Evolutionary conservation across 1,140 invertebrate genomes (phyloP), one percentile per base, ranked within the genome.

Genomic region (Drosophila kurseongensis): DNA sequence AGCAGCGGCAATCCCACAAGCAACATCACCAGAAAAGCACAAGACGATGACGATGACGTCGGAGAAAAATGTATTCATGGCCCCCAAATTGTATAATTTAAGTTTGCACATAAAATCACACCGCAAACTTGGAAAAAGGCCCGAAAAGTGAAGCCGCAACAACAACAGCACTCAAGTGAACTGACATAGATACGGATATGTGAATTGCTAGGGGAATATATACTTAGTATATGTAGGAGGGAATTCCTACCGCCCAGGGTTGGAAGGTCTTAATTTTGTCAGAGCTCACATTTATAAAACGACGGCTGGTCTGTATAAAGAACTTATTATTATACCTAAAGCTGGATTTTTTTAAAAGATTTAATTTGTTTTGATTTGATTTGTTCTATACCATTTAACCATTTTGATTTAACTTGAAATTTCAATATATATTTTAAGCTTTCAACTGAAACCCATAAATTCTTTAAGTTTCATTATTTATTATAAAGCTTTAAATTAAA

Each of bases 81-180:
- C 65, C 38, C 67, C 85, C 68, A 71, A 89, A 80, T 89, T 89
- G 80, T 89, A 89, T 89, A 89, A 89, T 89, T 89, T 89, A 89
- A 89, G 84, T 89, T 88, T 89, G 69, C 77, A 89, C 84, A 89
- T 89, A 89, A 89, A 89, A 89, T 89, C 84, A 89, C 80, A 88
- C 84, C 84, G 74, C 80, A 89, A 89, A 89, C 69, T 69, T 84
- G 71, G 59, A 50, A 71, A 75, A 57, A 54, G 74, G 62, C 47
- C 62, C 50, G 50, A 61, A 67, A 74, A 69, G 62, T 57, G 52
- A 63, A 76, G 56, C 75, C 62, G 32, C 55, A 29, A 60, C 52
- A 72, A 78, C 65, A 68, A 68, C 65, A 68, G 55, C 61, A 63
- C 40, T 74, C 62, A 71, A 86, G 63, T 71, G 52, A 85, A 77